Base-by-base conservation (phyloP, 1,140 invertebrate genomes). In the Drosophila saltans region DNA sequence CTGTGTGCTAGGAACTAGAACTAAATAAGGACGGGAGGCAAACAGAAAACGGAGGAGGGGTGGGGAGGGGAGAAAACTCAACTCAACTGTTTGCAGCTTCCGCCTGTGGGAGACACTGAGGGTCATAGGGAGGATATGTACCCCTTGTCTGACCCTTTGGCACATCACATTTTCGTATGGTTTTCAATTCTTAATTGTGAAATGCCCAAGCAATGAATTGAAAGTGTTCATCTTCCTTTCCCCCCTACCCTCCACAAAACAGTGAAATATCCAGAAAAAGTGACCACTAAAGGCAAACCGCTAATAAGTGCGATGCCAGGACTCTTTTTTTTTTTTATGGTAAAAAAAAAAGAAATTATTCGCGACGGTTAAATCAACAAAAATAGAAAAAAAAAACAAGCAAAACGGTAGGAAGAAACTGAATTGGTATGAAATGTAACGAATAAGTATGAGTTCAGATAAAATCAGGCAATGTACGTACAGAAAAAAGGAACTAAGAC, bases 241-340 rank as follows among this genome's bases (percentile, higher is more conserved):
- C 24, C 21, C 33, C n/a, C 0, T 52, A 28, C 9, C 28, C n/a
- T 16, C 16, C 16, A 16, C 16, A 21, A 1, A 26, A 21, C 10
- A 24, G 11, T 33, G 16, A 36, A 59, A 39, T 24, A 59, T 33
- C 55, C 11, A 11, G 16, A 16, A 11, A 28, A 56, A n/a, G 30
- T 26, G 33, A 40, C 57, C 57, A 39, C 16, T 21, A 16, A 24
- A 39, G 9, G n/a, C 56, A 82, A 85, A 78, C 80, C 81, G 81
- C 81, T 85, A 85, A 82, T 82, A 79, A 79, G 70, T 58, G 63
- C 74, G 60, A 75, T 48, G 48, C 64, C 66, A 60, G 41, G 56
- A 60, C 48, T 59, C 7, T 58, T 66, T 63, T 16, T 66, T 63
- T 16, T 16, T 16, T 16, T 16, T 16, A 16, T 16, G 16, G 16